Evolutionary conservation across 1,140 invertebrate genomes (phyloP).

Genomic region (Drosophila tsacasi): DNA sequence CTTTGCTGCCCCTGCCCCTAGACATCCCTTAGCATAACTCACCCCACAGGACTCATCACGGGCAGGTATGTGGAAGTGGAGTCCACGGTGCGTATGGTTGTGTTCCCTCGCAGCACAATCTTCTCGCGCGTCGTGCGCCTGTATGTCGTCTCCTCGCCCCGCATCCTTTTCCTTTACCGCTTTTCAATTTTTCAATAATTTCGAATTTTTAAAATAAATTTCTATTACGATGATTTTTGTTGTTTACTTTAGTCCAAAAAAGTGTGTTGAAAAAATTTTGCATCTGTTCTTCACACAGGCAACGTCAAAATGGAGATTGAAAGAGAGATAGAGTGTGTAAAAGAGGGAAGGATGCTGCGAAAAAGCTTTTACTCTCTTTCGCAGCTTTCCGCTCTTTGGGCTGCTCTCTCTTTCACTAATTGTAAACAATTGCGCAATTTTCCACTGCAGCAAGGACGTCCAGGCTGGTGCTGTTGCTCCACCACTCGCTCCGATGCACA

Average conservation of each 20-base stretch:
- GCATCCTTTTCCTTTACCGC: constrained; percentile 53
- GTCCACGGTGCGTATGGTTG: constrained; percentile 81
- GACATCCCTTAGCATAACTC: constrained; percentile 30
- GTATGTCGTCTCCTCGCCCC: constrained; percentile 77
- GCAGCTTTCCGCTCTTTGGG: constrained; percentile 34
- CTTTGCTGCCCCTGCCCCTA: background rate
- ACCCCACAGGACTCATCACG: constrained; percentile 63
- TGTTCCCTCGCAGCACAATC: constrained; percentile 82
- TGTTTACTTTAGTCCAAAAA: constrained; percentile 63
- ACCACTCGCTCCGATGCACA: constrained; percentile 58
- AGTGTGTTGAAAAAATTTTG: constrained; percentile 44
- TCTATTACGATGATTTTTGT: constrained; percentile 17
- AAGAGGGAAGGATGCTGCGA: constrained; percentile 48
- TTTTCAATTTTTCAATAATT: constrained; percentile 16
- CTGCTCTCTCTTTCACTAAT: constrained; percentile 17
- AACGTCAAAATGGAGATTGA: constrained; percentile 57
- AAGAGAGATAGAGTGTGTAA: constrained; percentile 30
- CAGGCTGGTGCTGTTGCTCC: constrained; percentile 41
- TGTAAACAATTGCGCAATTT: constrained; percentile 69
- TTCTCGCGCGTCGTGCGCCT: constrained; percentile 83
- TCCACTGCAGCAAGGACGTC: constrained; percentile 32
- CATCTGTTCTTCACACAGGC: constrained; percentile 53
- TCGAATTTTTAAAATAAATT: constrained; percentile 29
- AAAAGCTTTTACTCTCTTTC: constrained; percentile 38
- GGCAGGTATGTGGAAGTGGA: constrained; percentile 84